Evolutionary conservation across 2,797 vertebrate species (phyloP), one percentile per base, ranked within the genome.

Genomic region (Glyptemys insculpta): DNA sequence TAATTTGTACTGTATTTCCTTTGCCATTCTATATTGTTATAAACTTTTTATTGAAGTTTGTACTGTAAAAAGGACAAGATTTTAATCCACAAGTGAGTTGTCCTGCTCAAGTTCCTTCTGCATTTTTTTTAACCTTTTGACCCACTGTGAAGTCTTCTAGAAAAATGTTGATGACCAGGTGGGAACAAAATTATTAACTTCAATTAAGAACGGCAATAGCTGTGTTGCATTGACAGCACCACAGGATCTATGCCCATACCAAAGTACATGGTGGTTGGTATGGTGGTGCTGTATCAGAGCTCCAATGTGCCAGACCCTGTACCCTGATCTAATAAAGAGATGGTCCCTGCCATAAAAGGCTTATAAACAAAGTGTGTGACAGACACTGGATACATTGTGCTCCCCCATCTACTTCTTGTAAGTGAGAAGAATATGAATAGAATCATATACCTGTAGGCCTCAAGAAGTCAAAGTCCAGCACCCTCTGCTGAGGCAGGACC

Each of bases 1-100:
- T 96, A 96, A 96, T 96, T 96, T 97, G 93, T 94, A 96, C 91
- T 84, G 87, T 90, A 94, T 93, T 95, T 95, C 94, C 56, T 83
- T 90, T 79, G 87, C 37, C 88, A 84, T 93, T 97, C 97, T 94
- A 87, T 92, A 0, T 47, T 56, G 84, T 81, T 56, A 47, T 47
- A 72, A 94, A 84, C 85, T 95, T 95, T 54, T 79, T 1, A 6
- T 78, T 85, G 86, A 87, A 80, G 49, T 79, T 90, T 96, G 93
- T 95, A 81, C 91, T 92, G 81, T 29, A 68, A 90, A 93, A 86
- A 57, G 79, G 44, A 81, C n/a, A 81, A 81, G 79, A 23, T 83
- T 96, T 95, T 14, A 94, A 97, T 97, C 87, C 50, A 79, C 59
- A 81, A 93, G 68, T 93, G 74, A 95, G 80, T 12, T 86, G 87